Evolutionary conservation across 1,140 invertebrate species (phyloP), one percentile per base, ranked within the genome.

Genomic region (Paralvinella palmiformis): DNA sequence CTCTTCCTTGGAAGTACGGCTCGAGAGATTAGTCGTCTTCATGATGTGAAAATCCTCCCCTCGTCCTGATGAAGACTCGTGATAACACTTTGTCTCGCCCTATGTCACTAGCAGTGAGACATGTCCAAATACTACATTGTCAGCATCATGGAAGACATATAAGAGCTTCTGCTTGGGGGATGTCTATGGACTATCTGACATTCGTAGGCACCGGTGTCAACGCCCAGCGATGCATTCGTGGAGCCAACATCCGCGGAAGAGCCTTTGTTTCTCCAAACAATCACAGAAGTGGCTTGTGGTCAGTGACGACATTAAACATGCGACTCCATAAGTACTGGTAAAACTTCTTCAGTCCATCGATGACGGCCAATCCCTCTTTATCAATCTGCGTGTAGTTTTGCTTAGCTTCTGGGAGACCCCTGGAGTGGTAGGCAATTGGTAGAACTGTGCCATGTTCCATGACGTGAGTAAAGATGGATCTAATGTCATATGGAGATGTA

Each of bases 261-360:
- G 62, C 71, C 62, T 66, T 77, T 45, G 69, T 73, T 57, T 35
- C 48, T 15, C 76, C 71, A 44, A 81, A 81, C 57, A 82, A 77
- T 59, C 63, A 44, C 72, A 36, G 33, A 4, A 63, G 59, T 24
- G 44, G 64, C 15, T 56, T 56, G 53, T 56, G 53, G 53, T 56
- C 53, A 1, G 81, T 27, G 53, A 56, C 53, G 31, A 56, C 29
- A 5, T n/a, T 56, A 56, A 56, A 56, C 53, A 22, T 56, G 22
- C 53, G 5, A 56, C 53, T 27, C 22, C 31, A 56, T 27, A 56
- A 56, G 31, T 27, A 56, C 31, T 56, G 22, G 53, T 56, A 15
- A 15, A 56, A 56, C 31, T 56, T 56, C 31, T 56, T 24, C 31
- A 56, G 22, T 15, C 53, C 53, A 32, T 27, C 22, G 4, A 45